Percentiles rank a stretch among this genome's conserved stretches.
Conservation (phyloP, 53 echinoderm and acorn worm species). For the Paelopatides confundens region DNA sequence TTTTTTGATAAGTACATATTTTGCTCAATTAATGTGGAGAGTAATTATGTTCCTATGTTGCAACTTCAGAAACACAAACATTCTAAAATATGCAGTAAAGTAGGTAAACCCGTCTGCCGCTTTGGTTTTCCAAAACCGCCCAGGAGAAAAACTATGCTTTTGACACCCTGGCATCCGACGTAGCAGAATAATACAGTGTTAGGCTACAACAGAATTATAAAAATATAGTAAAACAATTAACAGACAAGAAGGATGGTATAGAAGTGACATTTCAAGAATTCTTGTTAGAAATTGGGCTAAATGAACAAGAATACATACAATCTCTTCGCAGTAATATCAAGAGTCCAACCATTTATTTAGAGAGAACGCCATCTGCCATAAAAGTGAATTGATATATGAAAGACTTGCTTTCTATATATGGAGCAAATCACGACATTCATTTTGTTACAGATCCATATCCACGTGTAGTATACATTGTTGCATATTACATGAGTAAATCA, state of each 20-base stretch:
- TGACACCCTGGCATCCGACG: constrained; percentile 16
- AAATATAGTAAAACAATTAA: not conserved
- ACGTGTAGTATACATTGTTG: constrained; percentile 59
- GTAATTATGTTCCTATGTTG: not conserved
- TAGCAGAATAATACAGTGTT: not conserved
- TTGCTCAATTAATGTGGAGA: constrained; percentile 22
- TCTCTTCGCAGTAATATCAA: not conserved
- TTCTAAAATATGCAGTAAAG: constrained; percentile 43
- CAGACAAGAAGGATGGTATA: not conserved
- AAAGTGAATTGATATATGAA: constrained; percentile 11
- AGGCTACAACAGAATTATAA: not conserved
- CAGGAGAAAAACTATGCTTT: constrained; percentile 25
- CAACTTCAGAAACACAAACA: constrained; percentile 53
- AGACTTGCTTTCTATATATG: not conserved
- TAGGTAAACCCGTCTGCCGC: constrained; percentile 30
- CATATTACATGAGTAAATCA: constrained; percentile 65
- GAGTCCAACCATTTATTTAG: not conserved
- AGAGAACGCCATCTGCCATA: not conserved
- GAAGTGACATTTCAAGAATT: constrained; percentile 13
- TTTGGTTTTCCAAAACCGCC: constrained; percentile 69
- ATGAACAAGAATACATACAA: not conserved
- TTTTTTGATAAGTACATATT: constrained; percentile 50
- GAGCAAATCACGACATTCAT: constrained; percentile 55
- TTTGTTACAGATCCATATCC: constrained; percentile 44
- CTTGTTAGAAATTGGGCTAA: not conserved